These are phyloP conservation scores for Amitus sp. DNA, from an alignment of 2,888 invertebrate genomes.

Conservation along the genomic window DNA sequence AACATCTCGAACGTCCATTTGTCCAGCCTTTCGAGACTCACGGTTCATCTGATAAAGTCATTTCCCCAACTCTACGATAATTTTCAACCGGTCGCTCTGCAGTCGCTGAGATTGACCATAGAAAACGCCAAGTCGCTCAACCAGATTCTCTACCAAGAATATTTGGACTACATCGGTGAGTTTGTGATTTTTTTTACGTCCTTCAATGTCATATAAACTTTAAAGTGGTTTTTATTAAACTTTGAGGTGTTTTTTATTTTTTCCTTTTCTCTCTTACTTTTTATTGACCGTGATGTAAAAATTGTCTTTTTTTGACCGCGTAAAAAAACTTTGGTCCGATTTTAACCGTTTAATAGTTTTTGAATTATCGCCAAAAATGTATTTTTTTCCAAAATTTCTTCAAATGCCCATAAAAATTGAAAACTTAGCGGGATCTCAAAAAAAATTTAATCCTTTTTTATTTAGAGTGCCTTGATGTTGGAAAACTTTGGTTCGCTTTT, in stretches of 20 bases:
- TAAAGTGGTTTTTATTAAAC: constrained; percentile 11
- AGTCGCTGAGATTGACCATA: constrained; percentile 64
- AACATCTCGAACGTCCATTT: constrained; percentile 64
- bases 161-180: constrained; percentile 65
- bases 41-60: constrained; percentile 66
- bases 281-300: too few relatives aligned
- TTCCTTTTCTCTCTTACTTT: too few relatives aligned
- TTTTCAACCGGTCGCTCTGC: constrained; percentile 60
- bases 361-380: too few relatives aligned
- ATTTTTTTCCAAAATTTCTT: too few relatives aligned
- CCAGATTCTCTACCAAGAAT: constrained; percentile 62
- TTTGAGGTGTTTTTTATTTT: constrained; percentile 10
- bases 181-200: constrained; percentile 11
- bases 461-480: too few relatives aligned
- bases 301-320: too few relatives aligned
- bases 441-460: too few relatives aligned
- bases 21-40: constrained; percentile 65
- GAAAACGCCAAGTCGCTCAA: constrained; percentile 60
- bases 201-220: constrained; percentile 3
- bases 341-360: too few relatives aligned
- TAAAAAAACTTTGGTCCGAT: too few relatives aligned
- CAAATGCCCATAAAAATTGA: too few relatives aligned
- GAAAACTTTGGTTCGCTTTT: too few relatives aligned
- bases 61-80: constrained; percentile 66
- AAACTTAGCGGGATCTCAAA: too few relatives aligned